Evolutionary conservation across 2,888 invertebrate species (phyloP), one percentile per base, ranked within the genome.

Genomic region (Tineola bisselliella): DNA sequence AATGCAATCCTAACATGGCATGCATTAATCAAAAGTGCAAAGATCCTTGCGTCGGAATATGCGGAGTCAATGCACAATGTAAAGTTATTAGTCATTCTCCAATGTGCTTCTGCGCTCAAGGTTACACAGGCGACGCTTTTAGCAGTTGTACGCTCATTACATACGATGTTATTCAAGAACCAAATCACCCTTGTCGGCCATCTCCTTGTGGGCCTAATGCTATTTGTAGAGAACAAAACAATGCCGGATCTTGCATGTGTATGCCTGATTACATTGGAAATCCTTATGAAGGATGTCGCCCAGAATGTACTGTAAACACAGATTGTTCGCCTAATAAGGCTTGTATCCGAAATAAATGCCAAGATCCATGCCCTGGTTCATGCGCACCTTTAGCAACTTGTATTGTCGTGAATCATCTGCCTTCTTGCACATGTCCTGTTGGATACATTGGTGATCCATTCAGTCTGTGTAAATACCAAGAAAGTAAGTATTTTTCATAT

Each of bases 371-470:
- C 67, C 92, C 92, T 8, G 93, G 93, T 63, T 91, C 90, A 12
- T 94, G 94, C 73, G 93, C 92, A 5, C 88, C 89, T 64, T 89
- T 92, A 70, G 92, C 94, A 8, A 82, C 90, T 17, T 94, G 94
- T 72, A 88, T 88, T 67, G 92, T 93, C 33, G 88, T 92, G 10
- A 92, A 91, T 66, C 92, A 93, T 79, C 74, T 93, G 68, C 91
- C 92, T 44, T 81, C 89, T 59, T 91, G 94, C 72, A 89, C 88
- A 56, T 94, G 94, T 72, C 76, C 88, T 11, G 74, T 79, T 63
- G 92, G 92, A 52, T 93, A 90, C 71, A 89, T 90, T 30, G 94
- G 94, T 52, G 92, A 94, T 81, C 93, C 93, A 8, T 93, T 93
- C 72, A 81, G 84, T 62, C 86, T 88, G 67, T 92, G 92, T 70